A percentile compares a stretch with the other conserved stretches of the same genome.
phyloP scores from a whole-genome alignment of 2,797 vertebrate genomes.

The Erithacus rubecula region DNA sequence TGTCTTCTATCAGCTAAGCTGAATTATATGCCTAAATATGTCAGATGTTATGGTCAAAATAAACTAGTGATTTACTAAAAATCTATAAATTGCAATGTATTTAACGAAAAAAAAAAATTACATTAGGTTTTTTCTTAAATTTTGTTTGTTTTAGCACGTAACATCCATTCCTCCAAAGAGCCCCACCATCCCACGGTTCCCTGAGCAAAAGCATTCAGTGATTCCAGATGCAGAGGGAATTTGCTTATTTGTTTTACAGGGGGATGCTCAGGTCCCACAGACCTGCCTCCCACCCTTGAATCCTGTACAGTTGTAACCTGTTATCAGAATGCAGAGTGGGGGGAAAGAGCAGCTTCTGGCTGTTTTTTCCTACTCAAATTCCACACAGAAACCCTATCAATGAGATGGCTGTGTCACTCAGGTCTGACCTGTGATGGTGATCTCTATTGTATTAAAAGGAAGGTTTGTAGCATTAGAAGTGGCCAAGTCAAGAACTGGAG shows the following conservation, averaged over 20 bases:
- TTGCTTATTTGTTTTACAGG: background rate
- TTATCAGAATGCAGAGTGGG: background rate
- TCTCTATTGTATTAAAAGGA: background rate
- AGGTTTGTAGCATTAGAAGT: background rate
- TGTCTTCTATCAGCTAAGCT: background rate
- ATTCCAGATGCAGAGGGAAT: background rate
- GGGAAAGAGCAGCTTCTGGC: background rate
- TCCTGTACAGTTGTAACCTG: background rate
- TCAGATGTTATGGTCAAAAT: background rate
- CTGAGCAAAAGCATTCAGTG: background rate
- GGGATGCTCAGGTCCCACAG: background rate
- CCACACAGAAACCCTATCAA: background rate
- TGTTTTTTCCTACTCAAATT: background rate
- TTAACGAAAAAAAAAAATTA: background rate
- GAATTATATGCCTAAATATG: background rate
- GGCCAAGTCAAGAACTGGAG: background rate
- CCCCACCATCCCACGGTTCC: too few species aligned
- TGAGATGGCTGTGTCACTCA: background rate
- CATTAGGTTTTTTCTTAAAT: too few species aligned
- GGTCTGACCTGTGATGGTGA: background rate
- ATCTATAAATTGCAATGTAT: background rate
- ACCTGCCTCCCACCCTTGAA: background rate
- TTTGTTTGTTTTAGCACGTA: background rate
- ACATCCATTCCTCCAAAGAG: background rate
- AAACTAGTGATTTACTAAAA: background rate